Base-by-base conservation (phyloP, 2,113 vertebrate species). In the Muscicapa adusta region DNA sequence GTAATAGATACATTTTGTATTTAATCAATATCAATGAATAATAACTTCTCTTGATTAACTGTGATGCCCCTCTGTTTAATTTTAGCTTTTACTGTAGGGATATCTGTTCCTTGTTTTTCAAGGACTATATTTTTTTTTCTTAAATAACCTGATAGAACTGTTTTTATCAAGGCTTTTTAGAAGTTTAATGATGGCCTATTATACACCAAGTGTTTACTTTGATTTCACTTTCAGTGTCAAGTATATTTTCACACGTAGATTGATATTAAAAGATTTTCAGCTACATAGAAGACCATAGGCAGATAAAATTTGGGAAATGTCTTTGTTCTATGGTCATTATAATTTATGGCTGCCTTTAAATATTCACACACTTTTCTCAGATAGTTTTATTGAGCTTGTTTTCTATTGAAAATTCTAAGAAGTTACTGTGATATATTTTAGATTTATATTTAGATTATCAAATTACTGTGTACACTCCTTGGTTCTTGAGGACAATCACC, bases 11-110 rank as follows among this genome's bases (percentile, higher is more conserved):
- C 51, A 29, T 71, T 93, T 78, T 94, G 47, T 78, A 65, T 92
- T 96, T 81, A 94, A 95, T 97, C 96, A 92, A 92, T 96, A 95
- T 63, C 78, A 60, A 38, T 88, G 61, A 94, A 80, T 92, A 97
- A 88, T 75, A 94, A 61, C 43, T 70, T 94, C 71, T 90, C 33
- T 92, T 93, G 80, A 92, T 96, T 93, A 95, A 80, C 66, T 65
- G 8, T 62, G 71, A 36, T 75, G 57, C 18, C 24, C 38, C n/a
- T 33, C 2, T 58, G 61, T 63, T 65, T 90, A 72, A 57, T 94
- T 88, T 86, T 85, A 73, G 17, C 26, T 45, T 40, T 18, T 38
- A 38, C 8, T 58, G 20, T 36, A 65, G 36, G 24, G 25, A 47
- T 76, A 67, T 20, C n/a, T 43, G 31, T 88, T 34, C 43, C 18